Evolutionary conservation across 2,113 vertebrate species (phyloP).

Genomic region (Cebus imitator): DNA sequence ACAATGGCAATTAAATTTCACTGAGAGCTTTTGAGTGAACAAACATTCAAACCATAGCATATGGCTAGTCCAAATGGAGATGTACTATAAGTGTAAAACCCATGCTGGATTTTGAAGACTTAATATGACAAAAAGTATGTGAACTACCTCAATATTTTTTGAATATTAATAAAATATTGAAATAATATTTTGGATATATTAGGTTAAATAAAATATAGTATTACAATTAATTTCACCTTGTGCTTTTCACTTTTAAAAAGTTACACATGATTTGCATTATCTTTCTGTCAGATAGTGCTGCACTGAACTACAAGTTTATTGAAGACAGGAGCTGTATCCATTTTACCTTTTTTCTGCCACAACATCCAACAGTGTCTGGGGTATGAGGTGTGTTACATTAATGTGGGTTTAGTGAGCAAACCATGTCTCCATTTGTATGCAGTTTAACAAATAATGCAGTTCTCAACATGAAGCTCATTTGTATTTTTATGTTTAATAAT

Average conservation of each 20-base stretch:
- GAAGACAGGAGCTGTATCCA: neutral
- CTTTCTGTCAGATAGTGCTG: neutral
- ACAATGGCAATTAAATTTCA: neutral
- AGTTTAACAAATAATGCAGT: neutral
- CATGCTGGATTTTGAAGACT: neutral
- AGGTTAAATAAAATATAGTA: conserved; percentile 17
- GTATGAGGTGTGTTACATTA: neutral
- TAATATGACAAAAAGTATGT: neutral
- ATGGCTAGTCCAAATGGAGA: neutral
- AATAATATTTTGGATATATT: conserved; percentile 26
- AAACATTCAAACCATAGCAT: neutral
- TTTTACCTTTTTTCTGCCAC: neutral
- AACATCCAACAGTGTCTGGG: neutral
- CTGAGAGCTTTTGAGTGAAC: neutral
- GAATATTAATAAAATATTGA: neutral
- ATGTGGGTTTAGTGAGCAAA: conserved; percentile 1
- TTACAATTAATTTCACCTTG: neutral
- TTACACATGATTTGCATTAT: neutral
- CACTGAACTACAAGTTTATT: neutral
- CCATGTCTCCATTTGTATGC: neutral
- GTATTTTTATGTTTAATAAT: conserved; percentile 22
- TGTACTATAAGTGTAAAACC: neutral
- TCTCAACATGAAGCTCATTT: conserved; percentile 28
- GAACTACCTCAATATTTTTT: neutral
- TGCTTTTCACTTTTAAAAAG: conserved; percentile 1